Evolutionary conservation across 2,888 invertebrate species (phyloP).

Genomic region (Tubiluchus corallicola): DNA sequence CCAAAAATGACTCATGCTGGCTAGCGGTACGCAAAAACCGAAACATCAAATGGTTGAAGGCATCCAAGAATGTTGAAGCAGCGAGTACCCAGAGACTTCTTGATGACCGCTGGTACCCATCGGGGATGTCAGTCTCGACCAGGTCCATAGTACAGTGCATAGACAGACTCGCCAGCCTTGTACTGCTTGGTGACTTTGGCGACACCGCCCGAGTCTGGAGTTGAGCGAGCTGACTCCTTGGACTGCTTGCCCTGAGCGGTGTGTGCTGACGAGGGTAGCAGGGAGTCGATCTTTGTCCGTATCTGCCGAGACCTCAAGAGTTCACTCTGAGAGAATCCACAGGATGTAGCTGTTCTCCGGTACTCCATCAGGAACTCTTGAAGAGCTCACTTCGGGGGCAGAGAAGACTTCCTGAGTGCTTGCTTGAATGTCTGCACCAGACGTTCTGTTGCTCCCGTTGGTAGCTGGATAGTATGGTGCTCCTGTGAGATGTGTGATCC

Average conservation of each 20-base stretch:
- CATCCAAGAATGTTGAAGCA: conserved; percentile 9
- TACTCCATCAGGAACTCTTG: conserved; percentile 12
- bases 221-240: neutral
- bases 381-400: conserved; percentile 10
- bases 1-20: no score
- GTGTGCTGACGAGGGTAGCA: conserved; percentile 7
- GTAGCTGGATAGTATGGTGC: neutral
- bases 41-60: no score
- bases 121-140: conserved; percentile 7
- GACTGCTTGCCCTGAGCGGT: conserved; percentile 9
- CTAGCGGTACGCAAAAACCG: no score
- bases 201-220: no score
- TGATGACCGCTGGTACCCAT: conserved; percentile 9
- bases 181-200: no score
- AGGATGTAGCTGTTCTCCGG: conserved; percentile 6
- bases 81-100: conserved; percentile 5
- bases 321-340: conserved; percentile 11
- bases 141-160: no score
- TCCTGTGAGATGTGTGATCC: conserved; percentile 12
- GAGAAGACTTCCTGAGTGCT: conserved; percentile 9
- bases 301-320: conserved; percentile 9
- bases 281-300: conserved; percentile 7
- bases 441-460: conserved; percentile 5
- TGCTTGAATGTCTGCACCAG: conserved; percentile 16
- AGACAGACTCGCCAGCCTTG: no score